These are phyloP conservation scores for Ennomos quercinarius DNA, from an alignment of 2,888 invertebrate species.

Conservation along the genomic window DNA sequence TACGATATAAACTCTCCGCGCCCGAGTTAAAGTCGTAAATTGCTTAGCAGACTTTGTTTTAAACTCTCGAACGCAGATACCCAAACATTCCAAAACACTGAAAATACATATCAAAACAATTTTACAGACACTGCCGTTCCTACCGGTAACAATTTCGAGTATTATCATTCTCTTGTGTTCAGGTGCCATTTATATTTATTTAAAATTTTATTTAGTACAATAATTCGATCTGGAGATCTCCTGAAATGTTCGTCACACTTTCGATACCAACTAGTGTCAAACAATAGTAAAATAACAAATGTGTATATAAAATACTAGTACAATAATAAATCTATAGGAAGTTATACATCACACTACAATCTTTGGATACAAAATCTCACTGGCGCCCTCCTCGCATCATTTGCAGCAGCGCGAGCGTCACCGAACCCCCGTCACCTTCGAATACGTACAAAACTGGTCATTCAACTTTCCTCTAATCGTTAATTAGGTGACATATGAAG, in stretches of 20 bases:
- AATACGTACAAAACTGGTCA: slow-evolving; percentile 19
- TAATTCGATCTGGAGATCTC: slow-evolving; percentile 73
- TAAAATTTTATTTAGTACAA: slow-evolving; percentile 36
- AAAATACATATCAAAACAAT: slow-evolving; percentile 45
- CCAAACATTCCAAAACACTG: slow-evolving; percentile 49
- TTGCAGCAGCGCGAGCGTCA: slow-evolving; percentile 9
- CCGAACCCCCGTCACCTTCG: too few relatives aligned
- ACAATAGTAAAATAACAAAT: slow-evolving; percentile 72
- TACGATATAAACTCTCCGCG: slow-evolving; percentile 57
- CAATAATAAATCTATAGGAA: slow-evolving; percentile 81
- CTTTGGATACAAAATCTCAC: slow-evolving; percentile 82
- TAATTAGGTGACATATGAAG: not conserved
- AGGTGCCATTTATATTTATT: slow-evolving; percentile 33
- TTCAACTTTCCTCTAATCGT: not conserved
- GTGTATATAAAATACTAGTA: slow-evolving; percentile 75
- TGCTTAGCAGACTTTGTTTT: slow-evolving; percentile 51
- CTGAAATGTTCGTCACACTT: slow-evolving; percentile 57
- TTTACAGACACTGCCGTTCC: slow-evolving; percentile 49
- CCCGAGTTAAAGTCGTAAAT: slow-evolving; percentile 46
- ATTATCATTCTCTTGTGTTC: slow-evolving; percentile 33
- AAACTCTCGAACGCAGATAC: slow-evolving; percentile 45
- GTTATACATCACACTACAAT: slow-evolving; percentile 81
- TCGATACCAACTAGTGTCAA: slow-evolving; percentile 68
- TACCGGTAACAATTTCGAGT: slow-evolving; percentile 42
- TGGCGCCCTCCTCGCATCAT: slow-evolving; percentile 48